These are phyloP conservation scores for Chromoteleia sp. DNA, from an alignment of 2,888 invertebrate species.

Conservation along the genomic window DNA sequence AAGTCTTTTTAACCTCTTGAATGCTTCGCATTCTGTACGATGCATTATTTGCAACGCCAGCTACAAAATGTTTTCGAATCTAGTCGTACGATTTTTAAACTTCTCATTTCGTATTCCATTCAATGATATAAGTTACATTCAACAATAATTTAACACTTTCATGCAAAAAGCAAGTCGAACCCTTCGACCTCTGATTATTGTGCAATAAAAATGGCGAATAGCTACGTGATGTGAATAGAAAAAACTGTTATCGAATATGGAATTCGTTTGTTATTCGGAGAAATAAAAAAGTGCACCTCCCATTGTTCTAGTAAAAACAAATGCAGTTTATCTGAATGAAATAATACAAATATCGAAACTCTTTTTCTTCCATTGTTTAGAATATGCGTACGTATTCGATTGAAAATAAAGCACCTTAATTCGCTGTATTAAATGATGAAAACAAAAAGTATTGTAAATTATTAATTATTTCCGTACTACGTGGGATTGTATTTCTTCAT, in stretches of 20 bases:
- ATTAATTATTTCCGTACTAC: not conserved
- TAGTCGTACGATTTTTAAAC: slow-evolving; percentile 52
- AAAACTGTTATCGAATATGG: slow-evolving; percentile 31
- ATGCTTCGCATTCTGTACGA: slow-evolving; percentile 37
- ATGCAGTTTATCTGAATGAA: slow-evolving; percentile 17
- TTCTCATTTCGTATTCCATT: slow-evolving; percentile 50
- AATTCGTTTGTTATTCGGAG: slow-evolving; percentile 33
- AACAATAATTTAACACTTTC: slow-evolving; percentile 53
- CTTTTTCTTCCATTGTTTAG: slow-evolving; percentile 27
- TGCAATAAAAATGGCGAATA: slow-evolving; percentile 40
- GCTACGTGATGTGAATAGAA: slow-evolving; percentile 42
- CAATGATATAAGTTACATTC: slow-evolving; percentile 49
- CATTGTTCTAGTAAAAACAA: slow-evolving; percentile 40
- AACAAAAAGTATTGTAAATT: not conserved
- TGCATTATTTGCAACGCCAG: slow-evolving; percentile 48
- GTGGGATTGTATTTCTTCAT: not conserved
- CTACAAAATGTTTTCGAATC: slow-evolving; percentile 50
- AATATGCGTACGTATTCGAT: not conserved
- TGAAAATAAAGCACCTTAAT: not conserved
- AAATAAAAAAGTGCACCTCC: slow-evolving; percentile 24
- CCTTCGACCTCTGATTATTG: slow-evolving; percentile 47
- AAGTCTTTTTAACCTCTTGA: slow-evolving; percentile 53
- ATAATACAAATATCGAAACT: slow-evolving; percentile 23
- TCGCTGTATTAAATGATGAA: not conserved
- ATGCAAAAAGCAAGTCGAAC: slow-evolving; percentile 41